Evolutionary conservation across 2,113 vertebrate genomes (phyloP).

Genomic region (Nanorana parkeri): DNA sequence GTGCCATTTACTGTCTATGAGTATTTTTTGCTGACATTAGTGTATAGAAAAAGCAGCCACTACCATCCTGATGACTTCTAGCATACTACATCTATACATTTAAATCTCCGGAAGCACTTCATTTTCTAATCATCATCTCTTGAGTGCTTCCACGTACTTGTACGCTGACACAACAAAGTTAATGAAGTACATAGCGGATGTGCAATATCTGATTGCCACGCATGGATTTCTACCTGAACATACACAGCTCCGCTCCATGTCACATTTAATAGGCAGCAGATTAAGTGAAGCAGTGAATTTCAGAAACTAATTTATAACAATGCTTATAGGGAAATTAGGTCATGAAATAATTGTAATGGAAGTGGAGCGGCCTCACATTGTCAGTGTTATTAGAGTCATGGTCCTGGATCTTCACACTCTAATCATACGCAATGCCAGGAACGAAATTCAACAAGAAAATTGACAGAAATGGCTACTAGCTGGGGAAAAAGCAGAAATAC

Average conservation of each 20-base stretch:
- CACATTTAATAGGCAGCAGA: conserved; percentile 45
- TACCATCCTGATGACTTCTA: neutral
- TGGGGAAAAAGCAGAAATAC: neutral
- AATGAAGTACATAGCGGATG: conserved; percentile 24
- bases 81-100: conserved; percentile 11
- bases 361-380: conserved; percentile 19
- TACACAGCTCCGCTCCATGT: conserved; percentile 35
- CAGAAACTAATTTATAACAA: conserved; percentile 40
- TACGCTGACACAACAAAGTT: conserved; percentile 26
- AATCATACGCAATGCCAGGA: conserved; percentile 33
- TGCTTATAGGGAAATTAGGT: conserved; percentile 37
- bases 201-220: conserved; percentile 20
- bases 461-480: conserved; percentile 11
- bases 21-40: too few relatives aligned
- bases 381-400: conserved; percentile 16
- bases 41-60: neutral
- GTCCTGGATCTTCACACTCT: conserved; percentile 16
- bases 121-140: conserved; percentile 34
- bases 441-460: neutral
- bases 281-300: conserved; percentile 35
- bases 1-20: too few relatives aligned
- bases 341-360: conserved; percentile 28
- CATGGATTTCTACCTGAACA: conserved; percentile 1
- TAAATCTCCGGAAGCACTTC: conserved; percentile 27
- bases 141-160: conserved; percentile 6